These are phyloP conservation scores for Steinernema scapterisci DNA, from an alignment of 2,888 invertebrate species.

Conservation along the genomic window DNA sequence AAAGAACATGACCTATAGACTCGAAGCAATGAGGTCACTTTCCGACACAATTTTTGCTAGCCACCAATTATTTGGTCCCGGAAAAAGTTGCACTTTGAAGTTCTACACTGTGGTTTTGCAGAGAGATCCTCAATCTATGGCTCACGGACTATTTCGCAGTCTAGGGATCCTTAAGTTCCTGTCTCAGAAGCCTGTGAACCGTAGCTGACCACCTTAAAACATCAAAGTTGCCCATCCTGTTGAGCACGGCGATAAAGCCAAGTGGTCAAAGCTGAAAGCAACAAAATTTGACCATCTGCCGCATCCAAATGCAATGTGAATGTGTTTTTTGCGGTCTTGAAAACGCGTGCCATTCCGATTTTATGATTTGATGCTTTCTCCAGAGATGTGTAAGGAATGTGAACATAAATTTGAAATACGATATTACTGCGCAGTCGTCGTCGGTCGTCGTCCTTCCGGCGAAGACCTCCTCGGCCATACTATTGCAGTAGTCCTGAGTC, in stretches of 20 bases:
- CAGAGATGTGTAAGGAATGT: slow-evolving; percentile 20
- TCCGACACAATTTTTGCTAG: too few species aligned
- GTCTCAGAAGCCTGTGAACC: neutral
- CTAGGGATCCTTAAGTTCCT: too few species aligned
- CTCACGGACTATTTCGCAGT: too few species aligned
- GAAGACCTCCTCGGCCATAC: too few species aligned
- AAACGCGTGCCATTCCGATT: neutral
- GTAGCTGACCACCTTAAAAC: neutral
- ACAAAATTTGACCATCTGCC: slow-evolving; percentile 27
- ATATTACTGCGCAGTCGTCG: slow-evolving; percentile 24
- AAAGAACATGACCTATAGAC: too few species aligned
- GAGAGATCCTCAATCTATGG: too few species aligned
- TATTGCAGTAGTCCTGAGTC: too few species aligned
- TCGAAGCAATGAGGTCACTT: too few species aligned
- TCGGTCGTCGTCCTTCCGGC: neutral
- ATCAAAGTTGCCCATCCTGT: neutral
- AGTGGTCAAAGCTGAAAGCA: slow-evolving; percentile 23
- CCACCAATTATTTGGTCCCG: too few species aligned
- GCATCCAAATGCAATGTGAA: neutral
- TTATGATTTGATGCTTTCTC: slow-evolving; percentile 8
- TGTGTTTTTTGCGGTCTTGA: neutral
- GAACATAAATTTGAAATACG: slow-evolving; percentile 24
- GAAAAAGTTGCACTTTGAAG: too few species aligned
- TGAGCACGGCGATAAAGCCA: neutral
- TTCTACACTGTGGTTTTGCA: too few species aligned